Evolutionary conservation across 2,797 vertebrate genomes (phyloP).

Genomic region (Eidolon dupreanum): DNA sequence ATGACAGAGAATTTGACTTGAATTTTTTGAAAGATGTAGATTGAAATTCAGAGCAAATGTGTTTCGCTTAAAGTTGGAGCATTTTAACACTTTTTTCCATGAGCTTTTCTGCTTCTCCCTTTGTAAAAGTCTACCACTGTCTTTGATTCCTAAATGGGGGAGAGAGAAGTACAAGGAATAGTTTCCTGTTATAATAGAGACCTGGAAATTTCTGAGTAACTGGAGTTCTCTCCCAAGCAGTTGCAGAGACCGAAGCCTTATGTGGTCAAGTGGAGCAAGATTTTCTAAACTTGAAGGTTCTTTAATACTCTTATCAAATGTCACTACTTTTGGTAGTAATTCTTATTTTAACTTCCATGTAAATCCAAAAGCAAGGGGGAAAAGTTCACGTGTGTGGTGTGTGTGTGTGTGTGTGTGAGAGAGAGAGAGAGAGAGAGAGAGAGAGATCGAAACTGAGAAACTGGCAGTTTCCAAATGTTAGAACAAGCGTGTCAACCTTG

Average conservation of each 20-base stretch:
- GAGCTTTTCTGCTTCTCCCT: background rate
- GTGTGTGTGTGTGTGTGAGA: too few relatives aligned
- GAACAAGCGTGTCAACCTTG: background rate
- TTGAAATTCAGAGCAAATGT: background rate
- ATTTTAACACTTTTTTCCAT: background rate
- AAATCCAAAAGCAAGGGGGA: background rate
- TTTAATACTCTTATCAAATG: background rate
- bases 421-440: too few relatives aligned
- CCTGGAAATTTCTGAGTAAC: background rate
- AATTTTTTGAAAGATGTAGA: background rate
- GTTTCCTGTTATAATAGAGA: background rate
- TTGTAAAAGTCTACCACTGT: background rate
- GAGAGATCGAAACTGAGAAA: too few relatives aligned
- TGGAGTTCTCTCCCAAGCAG: background rate
- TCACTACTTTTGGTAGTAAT: background rate
- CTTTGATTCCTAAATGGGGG: background rate
- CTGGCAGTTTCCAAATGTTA: background rate
- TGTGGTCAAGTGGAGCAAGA: background rate
- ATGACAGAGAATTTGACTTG: background rate
- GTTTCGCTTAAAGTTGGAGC: background rate
- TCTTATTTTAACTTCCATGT: background rate
- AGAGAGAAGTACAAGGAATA: background rate
- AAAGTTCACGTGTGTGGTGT: background rate
- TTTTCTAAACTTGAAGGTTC: background rate
- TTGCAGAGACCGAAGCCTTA: background rate